Percentiles rank a stretch among this genome's conserved stretches.
Evolutionary conservation across 2,113 vertebrate species (phyloP).

Genomic region (Silurus asotus): DNA sequence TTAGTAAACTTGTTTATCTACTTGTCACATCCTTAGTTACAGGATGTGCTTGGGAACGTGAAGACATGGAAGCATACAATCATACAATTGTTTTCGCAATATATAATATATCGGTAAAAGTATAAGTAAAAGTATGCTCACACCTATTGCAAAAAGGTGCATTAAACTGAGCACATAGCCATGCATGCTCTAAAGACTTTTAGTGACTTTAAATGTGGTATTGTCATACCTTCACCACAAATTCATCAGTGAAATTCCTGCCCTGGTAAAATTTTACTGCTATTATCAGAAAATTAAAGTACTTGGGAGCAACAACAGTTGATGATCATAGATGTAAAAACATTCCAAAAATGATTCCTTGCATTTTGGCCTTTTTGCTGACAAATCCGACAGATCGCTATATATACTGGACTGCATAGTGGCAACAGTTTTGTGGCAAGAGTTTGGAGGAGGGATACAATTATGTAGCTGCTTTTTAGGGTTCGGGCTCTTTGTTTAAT

Average conservation of each 20-base stretch:
- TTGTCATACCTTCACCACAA: neutral
- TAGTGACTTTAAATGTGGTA: neutral
- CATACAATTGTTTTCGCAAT: neutral
- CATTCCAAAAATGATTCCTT: too few species aligned
- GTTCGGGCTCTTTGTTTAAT: neutral
- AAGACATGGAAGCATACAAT: constrained; percentile 13
- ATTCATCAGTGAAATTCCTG: neutral
- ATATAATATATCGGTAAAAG: neutral
- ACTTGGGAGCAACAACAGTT: neutral
- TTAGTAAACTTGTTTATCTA: constrained; percentile 51
- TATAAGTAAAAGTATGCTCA: neutral
- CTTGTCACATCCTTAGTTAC: constrained; percentile 42
- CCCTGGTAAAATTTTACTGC: neutral
- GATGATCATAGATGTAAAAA: neutral
- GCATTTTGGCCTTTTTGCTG: neutral
- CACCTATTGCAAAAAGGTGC: neutral
- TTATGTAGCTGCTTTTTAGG: neutral
- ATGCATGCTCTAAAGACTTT: neutral
- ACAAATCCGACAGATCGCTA: neutral
- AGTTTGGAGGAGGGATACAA: neutral
- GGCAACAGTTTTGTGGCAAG: neutral
- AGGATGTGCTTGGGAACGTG: constrained; percentile 12
- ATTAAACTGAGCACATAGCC: neutral
- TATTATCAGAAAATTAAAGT: neutral
- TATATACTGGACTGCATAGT: neutral